A percentile compares a stretch with the other conserved stretches of the same genome.
These are phyloP conservation scores for Sinohyriopsis cumingii DNA, from an alignment of 2,888 invertebrate genomes.

Conservation along the genomic window DNA sequence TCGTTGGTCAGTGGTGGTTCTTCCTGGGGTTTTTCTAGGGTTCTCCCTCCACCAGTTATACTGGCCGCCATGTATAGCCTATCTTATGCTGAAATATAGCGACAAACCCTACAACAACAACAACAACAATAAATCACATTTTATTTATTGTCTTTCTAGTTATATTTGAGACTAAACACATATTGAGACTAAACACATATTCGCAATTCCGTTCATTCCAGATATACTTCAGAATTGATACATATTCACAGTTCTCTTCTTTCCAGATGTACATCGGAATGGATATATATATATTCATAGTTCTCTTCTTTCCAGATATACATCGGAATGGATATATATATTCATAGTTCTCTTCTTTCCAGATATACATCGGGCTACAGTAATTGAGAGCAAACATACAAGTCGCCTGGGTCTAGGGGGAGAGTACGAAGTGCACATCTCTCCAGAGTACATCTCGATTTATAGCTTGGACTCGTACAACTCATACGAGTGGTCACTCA, in stretches of 20 bases:
- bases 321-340: conserved; percentile 15
- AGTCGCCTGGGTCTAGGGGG: conserved; percentile 38
- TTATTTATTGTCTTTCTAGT: no score
- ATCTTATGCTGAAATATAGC: no score
- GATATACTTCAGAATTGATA: no score
- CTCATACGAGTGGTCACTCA: conserved; percentile 51
- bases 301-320: conserved; percentile 35
- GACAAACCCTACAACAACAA: no score
- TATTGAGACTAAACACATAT: not conserved
- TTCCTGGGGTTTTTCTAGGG: no score
- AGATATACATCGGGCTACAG: conserved; percentile 44
- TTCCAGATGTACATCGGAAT: conserved; percentile 32
- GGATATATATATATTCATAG: no score
- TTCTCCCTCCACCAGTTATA: no score
- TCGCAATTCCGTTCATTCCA: no score
- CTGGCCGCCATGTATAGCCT: no score
- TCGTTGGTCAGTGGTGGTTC: no score
- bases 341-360: conserved; percentile 13
- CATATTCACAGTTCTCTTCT: not conserved
- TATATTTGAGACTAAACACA: no score
- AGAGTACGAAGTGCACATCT: conserved; percentile 40
- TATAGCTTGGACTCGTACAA: conserved; percentile 22
- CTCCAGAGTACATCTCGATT: conserved; percentile 46
- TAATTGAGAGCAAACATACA: conserved; percentile 45
- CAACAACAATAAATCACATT: no score